phyloP scores from a whole-genome alignment of 2,113 vertebrate genomes.

The Nematolebias whitei region DNA sequence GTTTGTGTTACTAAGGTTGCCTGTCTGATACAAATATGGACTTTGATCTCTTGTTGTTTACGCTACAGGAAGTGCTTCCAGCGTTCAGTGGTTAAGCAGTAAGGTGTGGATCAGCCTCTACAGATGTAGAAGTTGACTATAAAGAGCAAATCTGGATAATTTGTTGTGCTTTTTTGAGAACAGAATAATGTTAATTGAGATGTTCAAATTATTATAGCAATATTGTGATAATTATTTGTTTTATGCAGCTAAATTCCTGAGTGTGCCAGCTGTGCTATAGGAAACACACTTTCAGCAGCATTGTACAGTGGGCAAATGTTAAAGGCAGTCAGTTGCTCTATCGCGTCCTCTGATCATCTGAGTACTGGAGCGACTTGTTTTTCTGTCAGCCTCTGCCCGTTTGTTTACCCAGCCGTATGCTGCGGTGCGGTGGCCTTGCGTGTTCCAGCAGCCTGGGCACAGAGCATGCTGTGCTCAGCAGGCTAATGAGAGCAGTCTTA shows the following conservation, averaged over 20 bases:
- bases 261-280: background rate
- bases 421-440: slow-evolving; percentile 58
- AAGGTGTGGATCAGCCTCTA: slow-evolving; percentile 39
- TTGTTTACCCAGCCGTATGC: slow-evolving; percentile 50
- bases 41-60: slow-evolving; percentile 67
- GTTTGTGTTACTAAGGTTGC: slow-evolving; percentile 50
- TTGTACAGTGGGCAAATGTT: background rate
- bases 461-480: slow-evolving; percentile 44
- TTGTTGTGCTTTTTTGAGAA: no score
- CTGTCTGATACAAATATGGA: slow-evolving; percentile 46
- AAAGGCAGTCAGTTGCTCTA: background rate
- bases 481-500: slow-evolving; percentile 70
- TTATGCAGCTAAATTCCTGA: no score
- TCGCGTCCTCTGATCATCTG: slow-evolving; percentile 12
- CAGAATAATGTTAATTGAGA: no score
- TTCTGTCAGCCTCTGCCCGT: slow-evolving; percentile 55
- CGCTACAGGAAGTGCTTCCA: slow-evolving; percentile 47
- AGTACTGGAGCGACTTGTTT: slow-evolving; percentile 54
- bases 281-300: background rate
- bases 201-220: slow-evolving; percentile 9
- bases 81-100: slow-evolving; percentile 47
- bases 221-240: background rate
- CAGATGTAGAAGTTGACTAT: slow-evolving; percentile 1
- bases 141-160: slow-evolving; percentile 20
- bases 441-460: slow-evolving; percentile 54